Percentiles rank a stretch among this genome's conserved stretches.
These are phyloP conservation scores for Acrossocheilus fasciatus DNA, from an alignment of 2,797 vertebrate species.

Conservation along the genomic window DNA sequence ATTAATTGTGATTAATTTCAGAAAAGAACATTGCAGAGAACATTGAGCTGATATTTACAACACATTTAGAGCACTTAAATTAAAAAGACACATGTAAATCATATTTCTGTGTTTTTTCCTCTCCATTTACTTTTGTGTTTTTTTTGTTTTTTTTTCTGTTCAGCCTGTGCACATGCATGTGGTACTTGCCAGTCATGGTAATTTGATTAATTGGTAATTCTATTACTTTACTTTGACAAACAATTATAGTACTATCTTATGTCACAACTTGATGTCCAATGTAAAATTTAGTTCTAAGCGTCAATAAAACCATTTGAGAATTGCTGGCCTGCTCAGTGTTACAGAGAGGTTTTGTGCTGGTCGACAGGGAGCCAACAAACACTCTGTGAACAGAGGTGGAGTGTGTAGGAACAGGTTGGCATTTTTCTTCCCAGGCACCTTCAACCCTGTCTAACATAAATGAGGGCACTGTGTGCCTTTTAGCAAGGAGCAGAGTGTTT, in stretches of 20 bases:
- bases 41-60: too few species aligned
- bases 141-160: not conserved
- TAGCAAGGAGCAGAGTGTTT: slow-evolving; percentile 41
- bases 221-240: not conserved
- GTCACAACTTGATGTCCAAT: not conserved
- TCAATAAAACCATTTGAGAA: not conserved
- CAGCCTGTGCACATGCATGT: not conserved
- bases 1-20: too few species aligned
- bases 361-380: slow-evolving; percentile 19
- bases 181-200: not conserved
- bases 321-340: not conserved
- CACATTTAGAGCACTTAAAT: too few species aligned
- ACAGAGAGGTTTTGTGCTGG: slow-evolving; percentile 12
- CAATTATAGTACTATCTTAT: not conserved
- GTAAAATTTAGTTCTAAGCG: not conserved
- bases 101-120: not conserved
- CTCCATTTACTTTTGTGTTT: too few species aligned
- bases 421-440: slow-evolving; percentile 33
- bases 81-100: too few species aligned
- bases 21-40: too few species aligned
- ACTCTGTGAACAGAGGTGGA: slow-evolving; percentile 49
- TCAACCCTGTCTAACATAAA: slow-evolving; percentile 49
- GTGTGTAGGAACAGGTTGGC: slow-evolving; percentile 50
- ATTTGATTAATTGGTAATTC: not conserved
- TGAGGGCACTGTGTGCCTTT: slow-evolving; percentile 55